A percentile compares a stretch with the other conserved stretches of the same genome.
These are phyloP conservation scores for Epizoanthus scotinus DNA, from an alignment of 92 coral and sea anemone genomes.

Conservation along the genomic window DNA sequence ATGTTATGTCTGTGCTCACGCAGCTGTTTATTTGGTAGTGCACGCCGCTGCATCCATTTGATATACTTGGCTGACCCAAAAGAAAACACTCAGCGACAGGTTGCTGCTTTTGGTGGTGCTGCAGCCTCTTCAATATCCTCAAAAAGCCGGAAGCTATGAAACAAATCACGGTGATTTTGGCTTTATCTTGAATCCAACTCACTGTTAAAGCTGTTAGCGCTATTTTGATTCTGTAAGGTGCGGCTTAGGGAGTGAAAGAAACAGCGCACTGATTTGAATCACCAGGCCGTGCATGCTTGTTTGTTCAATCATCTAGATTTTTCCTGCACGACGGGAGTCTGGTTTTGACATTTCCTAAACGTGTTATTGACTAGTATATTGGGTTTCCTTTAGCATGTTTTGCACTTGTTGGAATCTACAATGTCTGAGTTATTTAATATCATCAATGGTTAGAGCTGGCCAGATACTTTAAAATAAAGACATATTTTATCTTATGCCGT, in stretches of 20 bases:
- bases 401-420: constrained; percentile 5
- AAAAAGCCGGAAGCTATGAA: constrained; percentile 22
- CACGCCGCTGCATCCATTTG: constrained; percentile 8
- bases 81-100: constrained; percentile 15
- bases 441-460: neutral
- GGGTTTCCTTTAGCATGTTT: constrained; percentile 27
- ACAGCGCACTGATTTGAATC: constrained; percentile 17
- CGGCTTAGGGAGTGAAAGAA: constrained; percentile 3
- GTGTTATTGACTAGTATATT: constrained; percentile 30
- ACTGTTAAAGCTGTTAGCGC: constrained; percentile 5
- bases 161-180: constrained; percentile 13
- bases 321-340: constrained; percentile 28
- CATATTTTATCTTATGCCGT: neutral
- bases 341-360: constrained; percentile 33
- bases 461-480: neutral
- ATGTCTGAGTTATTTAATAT: constrained; percentile 4
- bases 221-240: neutral
- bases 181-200: constrained; percentile 19
- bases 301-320: constrained; percentile 37
- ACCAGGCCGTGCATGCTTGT: constrained; percentile 20
- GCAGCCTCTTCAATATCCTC: neutral
- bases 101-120: neutral
- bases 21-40: neutral
- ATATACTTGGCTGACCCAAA: constrained; percentile 3
- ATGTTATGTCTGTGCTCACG: neutral